phyloP scores from a whole-genome alignment of 2,113 vertebrate species.

The Scophthalmus maximus region DNA sequence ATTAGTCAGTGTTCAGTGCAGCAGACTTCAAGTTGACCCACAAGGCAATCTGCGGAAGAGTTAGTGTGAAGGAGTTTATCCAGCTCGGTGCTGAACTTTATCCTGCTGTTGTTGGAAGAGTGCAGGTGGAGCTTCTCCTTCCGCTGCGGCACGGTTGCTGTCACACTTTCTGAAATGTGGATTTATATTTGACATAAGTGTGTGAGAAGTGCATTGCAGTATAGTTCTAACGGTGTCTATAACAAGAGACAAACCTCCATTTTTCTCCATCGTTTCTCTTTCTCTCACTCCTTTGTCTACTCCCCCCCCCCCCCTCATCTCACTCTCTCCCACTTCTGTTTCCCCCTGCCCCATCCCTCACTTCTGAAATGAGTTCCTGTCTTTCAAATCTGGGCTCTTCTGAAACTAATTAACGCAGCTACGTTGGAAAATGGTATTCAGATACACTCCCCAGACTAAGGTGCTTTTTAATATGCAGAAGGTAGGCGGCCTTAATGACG shows the following conservation, averaged over 20 bases:
- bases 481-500: conserved; percentile 52
- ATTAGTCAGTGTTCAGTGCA: background rate
- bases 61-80: background rate
- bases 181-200: conserved; percentile 61
- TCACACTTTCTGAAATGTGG: conserved; percentile 41
- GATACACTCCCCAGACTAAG: conserved; percentile 26
- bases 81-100: conserved; percentile 19
- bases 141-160: conserved; percentile 24
- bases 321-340: background rate
- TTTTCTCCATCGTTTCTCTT: conserved; percentile 9
- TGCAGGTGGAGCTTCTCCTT: conserved; percentile 15
- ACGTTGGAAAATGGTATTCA: conserved; percentile 4
- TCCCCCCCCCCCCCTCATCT: background rate
- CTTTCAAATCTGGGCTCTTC: conserved; percentile 38
- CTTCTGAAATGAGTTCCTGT: conserved; percentile 34
- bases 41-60: background rate
- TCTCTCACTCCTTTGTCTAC: background rate
- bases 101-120: background rate
- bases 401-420: conserved; percentile 47
- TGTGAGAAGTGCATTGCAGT: conserved; percentile 36
- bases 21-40: background rate
- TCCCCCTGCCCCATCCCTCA: background rate
- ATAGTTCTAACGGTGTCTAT: conserved; percentile 26
- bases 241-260: conserved; percentile 8
- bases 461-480: conserved; percentile 35